Conservation (phyloP, 2,113 vertebrate genomes). For the Oreocharis arfaki region DNA sequence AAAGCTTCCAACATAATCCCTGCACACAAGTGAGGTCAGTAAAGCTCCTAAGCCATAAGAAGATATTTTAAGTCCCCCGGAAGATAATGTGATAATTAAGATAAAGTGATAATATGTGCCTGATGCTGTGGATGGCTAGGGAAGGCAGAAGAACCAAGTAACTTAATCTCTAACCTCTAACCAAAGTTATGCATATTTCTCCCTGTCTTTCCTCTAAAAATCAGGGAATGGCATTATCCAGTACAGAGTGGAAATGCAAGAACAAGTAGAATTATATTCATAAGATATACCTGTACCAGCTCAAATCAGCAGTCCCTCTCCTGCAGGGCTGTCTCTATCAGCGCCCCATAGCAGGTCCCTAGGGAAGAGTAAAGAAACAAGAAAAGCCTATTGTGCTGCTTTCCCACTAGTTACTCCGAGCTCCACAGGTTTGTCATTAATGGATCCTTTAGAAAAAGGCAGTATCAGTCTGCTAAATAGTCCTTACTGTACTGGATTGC, state of each 20-base stretch:
- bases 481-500: background rate
- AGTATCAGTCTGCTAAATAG: background rate
- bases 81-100: background rate
- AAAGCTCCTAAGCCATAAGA: background rate
- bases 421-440: background rate
- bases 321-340: background rate
- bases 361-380: background rate
- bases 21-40: background rate
- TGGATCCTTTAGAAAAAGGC: background rate
- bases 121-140: background rate
- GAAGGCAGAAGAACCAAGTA: background rate
- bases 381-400: background rate
- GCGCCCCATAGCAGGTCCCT: background rate
- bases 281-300: background rate
- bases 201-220: background rate
- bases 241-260: background rate
- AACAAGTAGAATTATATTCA: background rate
- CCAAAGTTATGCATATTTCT: background rate
- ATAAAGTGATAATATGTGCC: background rate
- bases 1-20: background rate
- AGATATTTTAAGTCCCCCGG: background rate
- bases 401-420: background rate
- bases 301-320: background rate
- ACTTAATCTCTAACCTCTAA: background rate
- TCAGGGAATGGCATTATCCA: background rate